Conservation (phyloP, 2,888 invertebrate genomes). For the Lacanobia oleracea region DNA sequence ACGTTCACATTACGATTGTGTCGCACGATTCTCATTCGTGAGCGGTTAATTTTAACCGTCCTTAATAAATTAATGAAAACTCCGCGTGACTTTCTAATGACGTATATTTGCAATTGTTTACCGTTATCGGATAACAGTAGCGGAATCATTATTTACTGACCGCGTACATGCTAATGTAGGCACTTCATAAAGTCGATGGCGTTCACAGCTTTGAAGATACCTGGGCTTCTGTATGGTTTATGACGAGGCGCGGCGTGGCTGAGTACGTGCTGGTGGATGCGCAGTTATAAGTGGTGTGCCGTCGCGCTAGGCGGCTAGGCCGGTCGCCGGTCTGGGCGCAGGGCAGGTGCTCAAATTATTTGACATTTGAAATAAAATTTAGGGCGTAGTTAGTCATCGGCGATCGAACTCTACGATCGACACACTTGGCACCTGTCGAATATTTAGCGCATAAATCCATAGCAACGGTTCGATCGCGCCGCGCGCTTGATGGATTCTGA, state of each 20-base stretch:
- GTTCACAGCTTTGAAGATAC: slow-evolving; percentile 14
- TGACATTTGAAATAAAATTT: slow-evolving; percentile 90
- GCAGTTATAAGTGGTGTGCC: slow-evolving; percentile 44
- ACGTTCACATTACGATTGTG: slow-evolving; percentile 86
- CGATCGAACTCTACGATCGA: slow-evolving; percentile 88
- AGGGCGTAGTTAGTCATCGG: slow-evolving; percentile 90
- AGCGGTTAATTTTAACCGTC: slow-evolving; percentile 82
- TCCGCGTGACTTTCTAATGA: slow-evolving; percentile 83
- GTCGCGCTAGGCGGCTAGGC: slow-evolving; percentile 31
- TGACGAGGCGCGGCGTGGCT: slow-evolving; percentile 30
- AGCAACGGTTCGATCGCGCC: slow-evolving; percentile 86
- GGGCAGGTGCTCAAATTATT: slow-evolving; percentile 88
- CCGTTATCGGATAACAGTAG: slow-evolving; percentile 76
- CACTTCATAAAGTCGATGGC: slow-evolving; percentile 18
- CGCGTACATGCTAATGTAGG: slow-evolving; percentile 40
- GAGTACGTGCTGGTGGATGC: slow-evolving; percentile 42
- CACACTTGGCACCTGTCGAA: slow-evolving; percentile 91
- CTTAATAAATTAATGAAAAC: slow-evolving; percentile 84
- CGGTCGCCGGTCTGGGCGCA: slow-evolving; percentile 66
- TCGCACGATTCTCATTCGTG: slow-evolving; percentile 83
- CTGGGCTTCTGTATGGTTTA: background rate
- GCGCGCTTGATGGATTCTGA: slow-evolving; percentile 88
- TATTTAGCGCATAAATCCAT: slow-evolving; percentile 91
- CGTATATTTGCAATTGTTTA: slow-evolving; percentile 76
- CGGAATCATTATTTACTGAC: slow-evolving; percentile 59